A percentile compares a stretch with the other conserved stretches of the same genome.
Conservation (phyloP, 2,797 vertebrate species). For the Lacerta bilineata region DNA sequence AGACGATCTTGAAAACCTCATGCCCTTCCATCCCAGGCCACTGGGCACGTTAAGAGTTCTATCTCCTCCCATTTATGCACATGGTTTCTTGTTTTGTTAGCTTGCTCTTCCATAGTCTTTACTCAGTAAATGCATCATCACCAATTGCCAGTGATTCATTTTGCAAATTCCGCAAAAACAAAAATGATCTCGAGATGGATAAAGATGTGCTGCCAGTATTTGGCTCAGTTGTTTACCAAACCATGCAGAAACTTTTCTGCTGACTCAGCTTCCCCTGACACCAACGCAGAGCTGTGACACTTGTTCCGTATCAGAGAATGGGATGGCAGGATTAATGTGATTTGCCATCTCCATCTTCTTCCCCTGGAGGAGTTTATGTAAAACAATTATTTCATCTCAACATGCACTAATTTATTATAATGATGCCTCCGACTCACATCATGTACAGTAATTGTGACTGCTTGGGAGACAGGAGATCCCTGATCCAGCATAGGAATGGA, state of each 20-base stretch:
- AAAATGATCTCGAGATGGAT: background rate
- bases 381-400: slow-evolving; percentile 35
- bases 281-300: slow-evolving; percentile 7
- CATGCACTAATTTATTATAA: slow-evolving; percentile 16
- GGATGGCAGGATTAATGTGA: slow-evolving; percentile 1
- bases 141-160: background rate
- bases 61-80: background rate
- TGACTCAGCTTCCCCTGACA: slow-evolving; percentile 29
- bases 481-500: background rate
- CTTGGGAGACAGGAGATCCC: slow-evolving; percentile 16
- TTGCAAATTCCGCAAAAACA: background rate
- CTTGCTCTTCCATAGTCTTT: background rate
- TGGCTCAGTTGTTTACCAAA: slow-evolving; percentile 4
- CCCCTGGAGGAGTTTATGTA: slow-evolving; percentile 8
- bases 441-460: background rate
- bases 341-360: slow-evolving; percentile 27
- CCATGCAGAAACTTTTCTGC: slow-evolving; percentile 42
- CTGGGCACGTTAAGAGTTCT: background rate
- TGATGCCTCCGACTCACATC: slow-evolving; percentile 11
- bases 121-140: background rate
- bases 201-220: background rate
- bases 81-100: background rate
- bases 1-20: slow-evolving; percentile 14
- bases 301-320: slow-evolving; percentile 14
- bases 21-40: slow-evolving; percentile 1